Evolutionary conservation across 35 echinoderm and acorn worm species (phyloP).

Genomic region (Strongylocentrotus purpuratus): DNA sequence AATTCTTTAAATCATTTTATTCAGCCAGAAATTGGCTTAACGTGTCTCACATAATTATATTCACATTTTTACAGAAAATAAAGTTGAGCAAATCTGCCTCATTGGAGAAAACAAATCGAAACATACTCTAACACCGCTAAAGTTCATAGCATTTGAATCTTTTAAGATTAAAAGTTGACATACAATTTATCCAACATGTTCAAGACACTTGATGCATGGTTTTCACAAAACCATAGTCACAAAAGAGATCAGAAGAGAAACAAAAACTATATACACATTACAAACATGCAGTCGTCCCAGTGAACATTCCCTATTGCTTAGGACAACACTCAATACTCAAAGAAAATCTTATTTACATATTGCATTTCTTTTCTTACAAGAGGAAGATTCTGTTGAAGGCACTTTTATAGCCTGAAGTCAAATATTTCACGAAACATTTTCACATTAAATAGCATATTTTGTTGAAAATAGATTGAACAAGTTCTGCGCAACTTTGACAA

Average conservation of each 20-base stretch:
- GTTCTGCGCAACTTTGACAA: background rate
- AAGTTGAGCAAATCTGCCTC: background rate
- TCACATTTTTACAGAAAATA: background rate
- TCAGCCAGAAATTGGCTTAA: background rate
- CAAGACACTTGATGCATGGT: background rate
- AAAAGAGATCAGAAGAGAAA: background rate
- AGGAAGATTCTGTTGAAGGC: background rate
- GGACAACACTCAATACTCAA: background rate
- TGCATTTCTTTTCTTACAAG: background rate
- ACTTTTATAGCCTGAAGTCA: background rate
- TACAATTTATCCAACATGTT: background rate
- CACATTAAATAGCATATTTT: background rate
- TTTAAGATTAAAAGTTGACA: background rate
- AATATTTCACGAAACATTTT: background rate
- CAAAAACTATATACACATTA: background rate
- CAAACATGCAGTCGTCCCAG: background rate
- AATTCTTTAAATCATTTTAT: background rate
- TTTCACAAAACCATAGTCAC: background rate
- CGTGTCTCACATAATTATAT: background rate
- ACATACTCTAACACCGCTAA: no score
- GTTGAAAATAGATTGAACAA: background rate
- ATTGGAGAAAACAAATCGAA: background rate
- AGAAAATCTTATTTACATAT: slow-evolving; percentile 15
- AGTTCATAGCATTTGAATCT: background rate
- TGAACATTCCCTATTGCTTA: background rate